Base-by-base conservation (phyloP, 2,113 vertebrate genomes). In the Electrona antarctica region DNA sequence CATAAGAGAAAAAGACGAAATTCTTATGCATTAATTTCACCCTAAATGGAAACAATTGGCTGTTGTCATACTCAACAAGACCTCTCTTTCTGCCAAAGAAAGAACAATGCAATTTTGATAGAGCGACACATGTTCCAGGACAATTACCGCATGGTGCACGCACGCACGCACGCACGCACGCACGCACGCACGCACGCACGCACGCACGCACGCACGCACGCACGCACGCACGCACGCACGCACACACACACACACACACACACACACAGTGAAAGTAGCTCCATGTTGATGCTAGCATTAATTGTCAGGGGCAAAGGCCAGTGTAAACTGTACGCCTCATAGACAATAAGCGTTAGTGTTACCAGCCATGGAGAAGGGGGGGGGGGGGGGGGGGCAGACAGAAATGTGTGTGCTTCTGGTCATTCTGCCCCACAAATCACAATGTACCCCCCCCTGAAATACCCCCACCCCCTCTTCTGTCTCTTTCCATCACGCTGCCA, bases 271-370 rank as follows among this genome's bases (percentile, higher is more conserved):
- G 80, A 87, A 73, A 78, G 76, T 33, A 58, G 57, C 47, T 55
- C 55, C 7, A 57, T 64, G 84, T 81, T 81, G 86, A 83, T 80
- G 77, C 62, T 81, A 84, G 74, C 84, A 85, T 85, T 80, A 88
- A 90, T 92, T 86, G 81, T 88, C 67, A 41, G 77, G 86, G 85
- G 72, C 86, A 87, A 76, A 90, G 86, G 90, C 68, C 75, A 92
- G 78, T 71, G 90, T 89, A 89, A 87, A 87, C 86, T 76, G 78
- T 77, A 86, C 82, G 78, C 89, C 79, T 89, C 74, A 15, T 71
- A 80, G 62, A 75, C 85, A 89, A 88, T 89, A 88, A 86, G 79
- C 75, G 84, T 83, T 59, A 13, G 80, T 81, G 86, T 87, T 86
- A 85, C 82, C 80, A 75, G 80, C 74, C 88, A 90, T 89, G 89